phyloP scores from a whole-genome alignment of 1,140 invertebrate species.

The Coenobita brevimanus region DNA sequence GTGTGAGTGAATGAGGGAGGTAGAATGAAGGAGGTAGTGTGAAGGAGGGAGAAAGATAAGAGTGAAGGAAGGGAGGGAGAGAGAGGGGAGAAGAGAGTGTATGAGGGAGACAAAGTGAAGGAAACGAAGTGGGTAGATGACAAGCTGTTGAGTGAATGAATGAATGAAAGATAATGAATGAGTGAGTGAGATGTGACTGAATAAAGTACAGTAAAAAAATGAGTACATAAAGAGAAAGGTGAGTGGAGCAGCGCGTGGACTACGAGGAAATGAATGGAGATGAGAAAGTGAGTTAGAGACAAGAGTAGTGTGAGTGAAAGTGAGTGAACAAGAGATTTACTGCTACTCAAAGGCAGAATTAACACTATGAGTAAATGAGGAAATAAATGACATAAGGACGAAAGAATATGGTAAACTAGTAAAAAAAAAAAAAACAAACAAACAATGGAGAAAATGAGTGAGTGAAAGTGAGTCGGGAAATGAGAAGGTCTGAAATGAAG shows the following conservation, averaged over 20 bases:
- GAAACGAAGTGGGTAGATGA: not conserved
- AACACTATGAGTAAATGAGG: no score
- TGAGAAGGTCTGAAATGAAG: no score
- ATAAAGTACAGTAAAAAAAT: not conserved
- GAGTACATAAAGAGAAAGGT: not conserved
- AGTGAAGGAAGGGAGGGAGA: not conserved
- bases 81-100: not conserved
- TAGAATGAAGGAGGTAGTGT: no score
- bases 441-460: not conserved
- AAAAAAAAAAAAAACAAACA: not conserved
- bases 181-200: not conserved
- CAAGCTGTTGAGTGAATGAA: not conserved
- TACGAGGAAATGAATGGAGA: not conserved
- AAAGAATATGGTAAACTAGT: not conserved
- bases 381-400: not conserved
- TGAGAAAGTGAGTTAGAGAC: no score
- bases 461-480: no score
- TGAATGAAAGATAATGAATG: not conserved
- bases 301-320: not conserved
- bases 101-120: not conserved
- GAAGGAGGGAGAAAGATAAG: no score
- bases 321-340: constrained; percentile 2
- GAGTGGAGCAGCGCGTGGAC: not conserved
- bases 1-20: no score
- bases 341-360: not conserved